Conservation (phyloP, 2,797 vertebrate species). For the Cyclura pinguis region DNA sequence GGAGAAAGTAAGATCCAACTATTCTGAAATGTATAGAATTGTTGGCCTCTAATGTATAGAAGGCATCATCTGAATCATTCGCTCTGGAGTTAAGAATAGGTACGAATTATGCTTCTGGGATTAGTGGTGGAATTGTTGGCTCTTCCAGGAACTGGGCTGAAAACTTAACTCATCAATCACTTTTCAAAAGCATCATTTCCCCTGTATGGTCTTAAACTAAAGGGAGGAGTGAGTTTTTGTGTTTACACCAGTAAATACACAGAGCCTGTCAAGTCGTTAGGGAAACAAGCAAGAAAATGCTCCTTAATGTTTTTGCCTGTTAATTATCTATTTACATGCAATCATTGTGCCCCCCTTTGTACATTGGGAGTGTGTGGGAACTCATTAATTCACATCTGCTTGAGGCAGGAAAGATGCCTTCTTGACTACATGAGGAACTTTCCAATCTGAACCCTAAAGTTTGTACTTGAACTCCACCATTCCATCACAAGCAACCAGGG, state of each 20-base stretch:
- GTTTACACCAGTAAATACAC: conserved; percentile 7
- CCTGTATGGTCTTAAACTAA: rapidly evolving
- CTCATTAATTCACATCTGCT: conserved; percentile 11
- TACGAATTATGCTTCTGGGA: neutral
- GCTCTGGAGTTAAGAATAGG: neutral
- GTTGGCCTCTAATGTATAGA: neutral
- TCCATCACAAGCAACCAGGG: neutral
- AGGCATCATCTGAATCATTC: neutral
- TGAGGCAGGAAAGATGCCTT: neutral
- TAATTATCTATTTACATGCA: conserved; percentile 16
- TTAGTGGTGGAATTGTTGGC: neutral
- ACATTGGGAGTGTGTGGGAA: neutral
- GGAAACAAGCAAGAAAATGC: neutral
- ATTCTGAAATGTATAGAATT: neutral
- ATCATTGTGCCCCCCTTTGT: conserved; percentile 21
- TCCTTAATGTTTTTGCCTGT: conserved; percentile 20
- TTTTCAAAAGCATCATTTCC: conserved; percentile 23
- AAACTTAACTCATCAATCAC: neutral
- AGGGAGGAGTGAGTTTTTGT: neutral
- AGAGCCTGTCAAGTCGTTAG: conserved; percentile 2
- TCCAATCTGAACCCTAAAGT: neutral
- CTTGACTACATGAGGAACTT: neutral
- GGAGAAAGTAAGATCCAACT: neutral
- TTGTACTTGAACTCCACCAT: neutral
- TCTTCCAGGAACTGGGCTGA: neutral